Conservation (phyloP, 2,113 vertebrate genomes). For the Cyanocitta stelleri region DNA sequence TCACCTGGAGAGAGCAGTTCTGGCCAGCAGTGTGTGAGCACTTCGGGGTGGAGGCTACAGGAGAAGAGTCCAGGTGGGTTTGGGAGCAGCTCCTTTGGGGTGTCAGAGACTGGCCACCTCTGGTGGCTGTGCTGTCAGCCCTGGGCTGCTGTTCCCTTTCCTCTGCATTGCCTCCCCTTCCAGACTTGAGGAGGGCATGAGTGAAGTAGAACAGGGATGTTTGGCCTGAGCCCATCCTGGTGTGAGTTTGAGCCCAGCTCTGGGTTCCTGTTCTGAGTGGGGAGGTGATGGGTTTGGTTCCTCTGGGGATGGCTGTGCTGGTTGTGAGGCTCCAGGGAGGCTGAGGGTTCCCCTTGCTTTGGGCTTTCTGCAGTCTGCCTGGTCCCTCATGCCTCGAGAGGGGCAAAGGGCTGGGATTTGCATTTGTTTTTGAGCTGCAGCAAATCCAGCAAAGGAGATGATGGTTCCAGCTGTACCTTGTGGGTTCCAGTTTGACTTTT, state of each 20-base stretch:
- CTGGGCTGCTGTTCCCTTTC: neutral
- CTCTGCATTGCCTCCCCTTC: neutral
- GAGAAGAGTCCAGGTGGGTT: conserved; percentile 92
- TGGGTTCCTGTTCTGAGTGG: neutral
- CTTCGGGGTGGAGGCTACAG: conserved; percentile 93
- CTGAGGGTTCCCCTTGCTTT: neutral
- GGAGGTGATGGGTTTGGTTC: neutral
- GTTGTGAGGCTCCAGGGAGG: neutral
- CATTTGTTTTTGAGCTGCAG: neutral
- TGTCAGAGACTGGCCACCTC: neutral
- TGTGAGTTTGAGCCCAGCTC: neutral
- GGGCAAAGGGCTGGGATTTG: neutral
- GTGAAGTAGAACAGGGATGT: neutral
- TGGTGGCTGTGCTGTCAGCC: neutral
- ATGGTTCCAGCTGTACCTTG: neutral
- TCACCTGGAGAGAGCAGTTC: conserved; percentile 98
- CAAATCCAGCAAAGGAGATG: neutral
- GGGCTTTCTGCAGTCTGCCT: neutral
- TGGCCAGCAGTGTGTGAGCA: conserved; percentile 96
- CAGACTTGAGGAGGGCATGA: fast-evolving
- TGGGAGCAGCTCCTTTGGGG: neutral
- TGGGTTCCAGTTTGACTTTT: neutral
- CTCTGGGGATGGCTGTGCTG: neutral
- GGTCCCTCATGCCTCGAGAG: fast-evolving
- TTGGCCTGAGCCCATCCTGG: neutral